A percentile compares a stretch with the other conserved stretches of the same genome.
phyloP scores from a whole-genome alignment of 2,888 invertebrate genomes.

The Hermodice carunculata region DNA sequence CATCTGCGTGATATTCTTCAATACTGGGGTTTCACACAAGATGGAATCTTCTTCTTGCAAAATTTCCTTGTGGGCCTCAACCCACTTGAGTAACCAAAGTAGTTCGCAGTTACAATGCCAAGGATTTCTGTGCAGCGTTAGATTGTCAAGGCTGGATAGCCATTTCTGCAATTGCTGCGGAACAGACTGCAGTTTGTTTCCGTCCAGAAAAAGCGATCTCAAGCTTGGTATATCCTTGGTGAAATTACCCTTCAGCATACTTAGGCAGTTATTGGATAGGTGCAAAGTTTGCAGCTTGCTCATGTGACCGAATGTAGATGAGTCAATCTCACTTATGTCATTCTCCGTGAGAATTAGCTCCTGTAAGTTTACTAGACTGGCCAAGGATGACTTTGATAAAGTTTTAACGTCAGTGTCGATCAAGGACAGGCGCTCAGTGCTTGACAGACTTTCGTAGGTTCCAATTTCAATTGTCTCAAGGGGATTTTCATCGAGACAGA shows the following conservation, averaged over 20 bases:
- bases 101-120: conserved; percentile 46
- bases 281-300: conserved; percentile 23
- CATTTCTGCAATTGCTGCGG: conserved; percentile 22
- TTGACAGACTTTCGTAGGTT: conserved; percentile 7
- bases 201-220: conserved; percentile 24
- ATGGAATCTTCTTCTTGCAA: conserved; percentile 19
- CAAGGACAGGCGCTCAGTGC: conserved; percentile 27
- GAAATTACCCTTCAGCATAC: conserved; percentile 29
- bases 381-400: too few relatives aligned
- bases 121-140: conserved; percentile 37
- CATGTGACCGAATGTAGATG: conserved; percentile 21
- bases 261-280: conserved; percentile 31
- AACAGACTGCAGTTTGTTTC: conserved; percentile 37
- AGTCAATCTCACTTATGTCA: conserved; percentile 27
- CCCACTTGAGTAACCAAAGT: conserved; percentile 38
- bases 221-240: conserved; percentile 13
- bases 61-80: conserved; percentile 17
- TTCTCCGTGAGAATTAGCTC: conserved; percentile 39
- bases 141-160: conserved; percentile 27
- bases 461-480: conserved; percentile 30
- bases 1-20: conserved; percentile 32
- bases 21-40: conserved; percentile 30
- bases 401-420: too few relatives aligned
- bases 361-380: conserved; percentile 23
- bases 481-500: conserved; percentile 37